Base-by-base conservation (phyloP, 2,113 vertebrate genomes). In the Corythaeola cristata region DNA sequence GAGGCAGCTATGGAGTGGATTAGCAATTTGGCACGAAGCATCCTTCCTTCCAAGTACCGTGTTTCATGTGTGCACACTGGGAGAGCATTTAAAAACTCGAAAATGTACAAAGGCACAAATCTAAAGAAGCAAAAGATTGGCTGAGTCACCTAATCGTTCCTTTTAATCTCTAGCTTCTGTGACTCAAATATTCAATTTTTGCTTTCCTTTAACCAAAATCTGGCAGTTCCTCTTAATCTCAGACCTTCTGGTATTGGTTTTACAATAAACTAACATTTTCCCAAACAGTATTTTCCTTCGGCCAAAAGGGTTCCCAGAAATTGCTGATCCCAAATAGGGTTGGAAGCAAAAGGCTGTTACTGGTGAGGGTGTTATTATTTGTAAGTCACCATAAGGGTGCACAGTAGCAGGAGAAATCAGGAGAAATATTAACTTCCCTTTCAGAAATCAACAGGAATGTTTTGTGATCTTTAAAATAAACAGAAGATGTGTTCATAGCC, bases 201-300 rank as follows among this genome's bases (percentile, higher is more conserved):
- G 28, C 67, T 94, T 85, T 60, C 13, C 7, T 52, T 60, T 82
- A 18, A 49, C 15, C 62, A 62, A 55, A 59, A 84, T 37, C 26
- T 80, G 44, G 6, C 30, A 69, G 50, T 47, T 93, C 4, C 13
- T 86, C 30, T 14, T 93, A 53, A 79, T 76, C 50, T 56, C 13
- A 39, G 35, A 63, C 52, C n/a, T 69, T 75, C 85, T 56, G 52
- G 39, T 85, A 9, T 53, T 86, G 69, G 52, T 64, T 89, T 96
- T 78, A 90, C 27, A 81, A 33, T 76, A 93, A 82, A 90, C 66
- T 93, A 72, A 85, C 81, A 68, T 93, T 93, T 90, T 90, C 81
- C 81, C 80, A 62, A 79, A 84, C 9, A 17, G 35, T 62, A 23
- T 90, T 83, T 91, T 49, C 55, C 68, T 95, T 19, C 68, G 52